Conservation (phyloP, 2,888 invertebrate species). For the Cheilosia urbana region DNA sequence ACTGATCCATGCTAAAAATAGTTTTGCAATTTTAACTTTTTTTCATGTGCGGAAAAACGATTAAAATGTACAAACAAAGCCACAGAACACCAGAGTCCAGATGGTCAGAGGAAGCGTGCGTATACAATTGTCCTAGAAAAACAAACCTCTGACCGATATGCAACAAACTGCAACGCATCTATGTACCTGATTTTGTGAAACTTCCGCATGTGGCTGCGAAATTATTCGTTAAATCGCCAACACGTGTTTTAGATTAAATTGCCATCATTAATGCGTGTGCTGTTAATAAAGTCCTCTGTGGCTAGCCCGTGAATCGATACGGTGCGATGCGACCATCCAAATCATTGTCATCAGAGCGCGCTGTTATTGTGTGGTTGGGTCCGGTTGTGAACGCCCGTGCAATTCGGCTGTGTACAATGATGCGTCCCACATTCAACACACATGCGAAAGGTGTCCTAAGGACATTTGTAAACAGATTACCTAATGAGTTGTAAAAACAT, state of each 20-base stretch:
- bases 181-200: constrained; percentile 58
- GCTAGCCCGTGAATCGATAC: constrained; percentile 2
- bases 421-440: constrained; percentile 18
- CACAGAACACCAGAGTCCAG: constrained; percentile 37
- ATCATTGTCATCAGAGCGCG: constrained; percentile 1
- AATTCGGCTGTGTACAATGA: constrained; percentile 22
- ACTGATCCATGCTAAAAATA: constrained; percentile 13
- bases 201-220: constrained; percentile 44
- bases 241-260: constrained; percentile 74
- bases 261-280: constrained; percentile 59
- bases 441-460: constrained; percentile 35
- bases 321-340: neutral
- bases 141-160: constrained; percentile 39
- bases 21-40: constrained; percentile 45
- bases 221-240: constrained; percentile 66
- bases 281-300: constrained; percentile 57
- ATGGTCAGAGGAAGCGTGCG: constrained; percentile 25
- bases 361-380: constrained; percentile 8
- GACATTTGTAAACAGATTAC: constrained; percentile 66
- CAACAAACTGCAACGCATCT: constrained; percentile 38
- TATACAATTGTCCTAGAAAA: constrained; percentile 44
- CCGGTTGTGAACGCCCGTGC: neutral
- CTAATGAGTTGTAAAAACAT: constrained; percentile 71
- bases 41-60: constrained; percentile 24
- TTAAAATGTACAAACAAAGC: constrained; percentile 40